Percentiles rank a stretch among this genome's conserved stretches.
phyloP scores from a whole-genome alignment of 2,113 vertebrate species.

The Rhagologus leucostigma region DNA sequence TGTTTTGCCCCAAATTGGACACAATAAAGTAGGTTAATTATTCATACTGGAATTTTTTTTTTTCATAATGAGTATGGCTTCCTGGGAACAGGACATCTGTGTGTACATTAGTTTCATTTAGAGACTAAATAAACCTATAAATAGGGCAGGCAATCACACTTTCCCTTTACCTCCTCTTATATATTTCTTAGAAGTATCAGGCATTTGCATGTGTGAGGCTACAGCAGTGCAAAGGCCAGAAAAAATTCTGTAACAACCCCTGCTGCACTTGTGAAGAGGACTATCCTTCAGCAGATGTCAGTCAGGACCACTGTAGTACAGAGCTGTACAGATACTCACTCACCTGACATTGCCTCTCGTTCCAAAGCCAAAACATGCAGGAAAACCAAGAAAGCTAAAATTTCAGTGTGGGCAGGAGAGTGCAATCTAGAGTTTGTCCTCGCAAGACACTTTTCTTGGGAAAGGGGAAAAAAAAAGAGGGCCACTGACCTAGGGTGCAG shows the following conservation, averaged over 20 bases:
- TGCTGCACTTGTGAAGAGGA: background rate
- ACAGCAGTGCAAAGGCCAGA: background rate
- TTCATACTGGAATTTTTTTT: background rate
- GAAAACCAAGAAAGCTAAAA: background rate
- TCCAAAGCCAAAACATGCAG: background rate
- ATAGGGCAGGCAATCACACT: background rate
- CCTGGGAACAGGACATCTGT: background rate
- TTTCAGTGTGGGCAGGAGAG: background rate
- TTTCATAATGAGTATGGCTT: background rate
- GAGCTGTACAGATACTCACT: background rate
- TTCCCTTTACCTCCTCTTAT: background rate
- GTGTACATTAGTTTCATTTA: background rate
- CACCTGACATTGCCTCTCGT: background rate
- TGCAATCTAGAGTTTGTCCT: background rate
- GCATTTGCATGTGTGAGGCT: background rate
- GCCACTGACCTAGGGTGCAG: background rate
- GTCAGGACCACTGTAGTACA: background rate
- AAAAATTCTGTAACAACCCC: background rate
- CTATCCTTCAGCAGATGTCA: background rate
- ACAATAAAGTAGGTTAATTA: background rate
- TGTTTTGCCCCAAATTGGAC: background rate
- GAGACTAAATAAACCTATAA: background rate
- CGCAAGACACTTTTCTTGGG: background rate
- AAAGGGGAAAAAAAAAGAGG: background rate
- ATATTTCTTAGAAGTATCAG: background rate